Evolutionary conservation across 2,113 vertebrate genomes (phyloP), one percentile per base, ranked within the genome.

Genomic region (Parus major): DNA sequence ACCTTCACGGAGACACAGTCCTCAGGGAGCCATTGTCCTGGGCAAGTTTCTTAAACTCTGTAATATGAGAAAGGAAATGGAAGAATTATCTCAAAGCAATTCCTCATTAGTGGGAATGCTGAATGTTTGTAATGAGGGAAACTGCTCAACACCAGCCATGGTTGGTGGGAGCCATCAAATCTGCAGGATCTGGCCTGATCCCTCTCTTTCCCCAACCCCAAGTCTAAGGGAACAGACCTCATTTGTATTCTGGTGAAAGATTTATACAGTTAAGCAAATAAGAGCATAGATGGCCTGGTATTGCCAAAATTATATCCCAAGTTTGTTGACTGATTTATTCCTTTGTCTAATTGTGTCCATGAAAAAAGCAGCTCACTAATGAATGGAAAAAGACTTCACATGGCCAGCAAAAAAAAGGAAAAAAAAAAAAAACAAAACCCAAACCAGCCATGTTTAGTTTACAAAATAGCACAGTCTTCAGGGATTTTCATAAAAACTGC

Each of bases 261-360:
- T 96, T 96, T 93, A 95, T 61, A 64, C 25, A 70, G 79, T 83
- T 72, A 81, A 96, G 80, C 76, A 95, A 95, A 75, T 86, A 90
- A 83, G 36, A 84, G 50, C 71, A 59, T 72, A 86, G 66, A 81
- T 5, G 0, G 90, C 18, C 25, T 7, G 4, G 27, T 90, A 92
- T 75, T 90, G 83, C 90, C 88, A 97, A 93, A 97, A 86, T 79
- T 94, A 93, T 41, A 77, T 94, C 83, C 77, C 60, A 39, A 68
- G 49, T 90, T 94, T 90, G 88, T 79, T 94, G 93, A 96, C 93
- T 94, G 95, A 96, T 97, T 96, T 97, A 95, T 97, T 92, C 82
- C 55, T 90, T 95, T 97, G 86, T 96, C 82, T 97, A 95, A 96
- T 88, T 94, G 86, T 92, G 76, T 75, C 94, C 75, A 75, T 3